phyloP scores from a whole-genome alignment of 2,113 vertebrate genomes.

The Sorex araneus region DNA sequence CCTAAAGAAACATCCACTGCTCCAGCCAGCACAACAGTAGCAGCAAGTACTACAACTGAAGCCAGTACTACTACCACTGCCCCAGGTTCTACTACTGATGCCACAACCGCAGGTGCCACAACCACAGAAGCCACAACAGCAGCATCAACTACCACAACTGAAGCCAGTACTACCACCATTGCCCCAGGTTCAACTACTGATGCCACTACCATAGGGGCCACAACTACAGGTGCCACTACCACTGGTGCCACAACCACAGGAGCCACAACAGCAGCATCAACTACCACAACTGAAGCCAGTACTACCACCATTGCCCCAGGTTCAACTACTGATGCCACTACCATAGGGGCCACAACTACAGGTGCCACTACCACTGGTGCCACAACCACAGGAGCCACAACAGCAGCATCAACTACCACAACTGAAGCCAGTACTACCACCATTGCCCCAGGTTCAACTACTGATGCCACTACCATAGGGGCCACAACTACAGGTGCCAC shows the following conservation, averaged over 20 bases:
- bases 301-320: background rate
- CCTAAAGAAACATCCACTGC: too few species aligned
- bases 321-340: background rate
- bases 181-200: background rate
- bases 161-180: background rate
- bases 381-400: background rate
- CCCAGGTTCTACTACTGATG: background rate
- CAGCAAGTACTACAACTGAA: background rate
- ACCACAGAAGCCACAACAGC: background rate
- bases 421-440: background rate
- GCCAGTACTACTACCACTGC: background rate
- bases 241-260: background rate
- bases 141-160: background rate
- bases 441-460: background rate
- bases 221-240: background rate
- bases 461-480: background rate
- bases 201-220: background rate
- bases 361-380: background rate
- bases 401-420: background rate
- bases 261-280: background rate
- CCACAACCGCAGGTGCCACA: background rate
- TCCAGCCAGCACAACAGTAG: too few species aligned
- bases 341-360: background rate
- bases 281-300: background rate
- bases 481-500: background rate